A percentile compares a stretch with the other conserved stretches of the same genome.
phyloP scores from a whole-genome alignment of 2,113 vertebrate species.

The Gymnorhina tibicen region DNA sequence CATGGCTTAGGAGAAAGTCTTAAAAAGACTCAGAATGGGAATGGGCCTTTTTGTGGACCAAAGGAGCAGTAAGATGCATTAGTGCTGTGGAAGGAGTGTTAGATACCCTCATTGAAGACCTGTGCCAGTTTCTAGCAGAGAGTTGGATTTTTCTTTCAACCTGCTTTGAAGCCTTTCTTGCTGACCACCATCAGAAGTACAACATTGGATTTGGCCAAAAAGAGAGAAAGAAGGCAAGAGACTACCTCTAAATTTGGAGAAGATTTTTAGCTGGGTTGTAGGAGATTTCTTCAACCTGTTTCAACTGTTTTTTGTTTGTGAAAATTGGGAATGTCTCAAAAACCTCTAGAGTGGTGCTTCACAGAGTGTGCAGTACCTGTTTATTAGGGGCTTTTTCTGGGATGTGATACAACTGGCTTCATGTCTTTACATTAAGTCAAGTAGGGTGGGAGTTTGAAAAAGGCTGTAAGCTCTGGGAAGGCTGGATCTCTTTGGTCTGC shows the following conservation, averaged over 20 bases:
- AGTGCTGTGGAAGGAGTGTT: background rate
- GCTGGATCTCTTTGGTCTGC: background rate
- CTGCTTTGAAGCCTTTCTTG: background rate
- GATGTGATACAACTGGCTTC: background rate
- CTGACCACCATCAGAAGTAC: background rate
- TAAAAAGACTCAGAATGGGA: background rate
- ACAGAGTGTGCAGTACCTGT: rapidly evolving
- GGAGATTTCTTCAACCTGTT: background rate
- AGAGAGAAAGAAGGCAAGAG: background rate
- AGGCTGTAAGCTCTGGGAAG: background rate
- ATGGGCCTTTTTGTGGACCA: background rate
- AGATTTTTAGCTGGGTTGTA: background rate
- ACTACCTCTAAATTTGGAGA: background rate
- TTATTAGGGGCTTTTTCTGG: background rate
- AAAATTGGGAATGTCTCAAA: background rate
- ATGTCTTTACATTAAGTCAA: background rate
- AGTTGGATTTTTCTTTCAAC: background rate
- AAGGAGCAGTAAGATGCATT: background rate
- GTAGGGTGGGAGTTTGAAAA: background rate
- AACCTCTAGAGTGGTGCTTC: background rate
- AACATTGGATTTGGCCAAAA: background rate
- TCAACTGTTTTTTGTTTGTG: background rate
- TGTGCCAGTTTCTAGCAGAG: background rate
- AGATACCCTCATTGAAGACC: background rate
- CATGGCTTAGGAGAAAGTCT: background rate